A percentile compares a stretch with the other conserved stretches of the same genome.
Conservation (phyloP, 2,797 vertebrate species). For the Hemibagrus guttatus region DNA sequence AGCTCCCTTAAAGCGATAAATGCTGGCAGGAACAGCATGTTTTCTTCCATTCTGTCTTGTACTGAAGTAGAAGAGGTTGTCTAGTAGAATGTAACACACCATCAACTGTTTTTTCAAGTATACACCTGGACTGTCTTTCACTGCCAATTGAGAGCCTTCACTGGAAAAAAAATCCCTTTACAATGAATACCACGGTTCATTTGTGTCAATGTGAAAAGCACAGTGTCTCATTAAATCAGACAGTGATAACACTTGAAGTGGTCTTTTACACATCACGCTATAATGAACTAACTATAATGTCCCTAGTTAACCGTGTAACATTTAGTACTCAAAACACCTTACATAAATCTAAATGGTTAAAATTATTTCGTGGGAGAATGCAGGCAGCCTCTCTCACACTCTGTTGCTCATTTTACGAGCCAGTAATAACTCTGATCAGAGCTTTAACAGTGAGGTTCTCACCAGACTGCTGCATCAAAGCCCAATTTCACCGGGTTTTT, state of each 20-base stretch:
- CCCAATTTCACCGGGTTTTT: neutral
- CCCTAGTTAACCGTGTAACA: conserved; percentile 2
- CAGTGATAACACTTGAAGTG: neutral
- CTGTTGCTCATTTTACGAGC: conserved; percentile 28
- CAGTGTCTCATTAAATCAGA: neutral
- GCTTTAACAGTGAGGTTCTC: conserved; percentile 39
- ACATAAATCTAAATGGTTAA: conserved; percentile 5
- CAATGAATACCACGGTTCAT: neutral
- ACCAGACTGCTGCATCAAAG: conserved; percentile 37
- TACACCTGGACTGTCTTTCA: conserved; percentile 10
- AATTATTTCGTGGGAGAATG: conserved; percentile 16
- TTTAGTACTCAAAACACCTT: conserved; percentile 7
- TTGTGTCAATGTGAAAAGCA: neutral
- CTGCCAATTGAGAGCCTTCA: neutral
- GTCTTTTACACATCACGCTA: neutral
- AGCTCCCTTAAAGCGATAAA: neutral
- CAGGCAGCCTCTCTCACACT: conserved; percentile 1
- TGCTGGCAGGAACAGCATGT: conserved; percentile 11
- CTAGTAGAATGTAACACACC: neutral
- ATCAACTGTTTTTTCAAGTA: neutral
- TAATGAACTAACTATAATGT: neutral
- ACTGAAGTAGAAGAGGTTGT: neutral
- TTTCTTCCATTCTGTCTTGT: neutral
- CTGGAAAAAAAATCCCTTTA: neutral
- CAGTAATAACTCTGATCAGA: conserved; percentile 43